Conservation (phyloP, 2,797 vertebrate species). For the Anisognathus igniventris region DNA sequence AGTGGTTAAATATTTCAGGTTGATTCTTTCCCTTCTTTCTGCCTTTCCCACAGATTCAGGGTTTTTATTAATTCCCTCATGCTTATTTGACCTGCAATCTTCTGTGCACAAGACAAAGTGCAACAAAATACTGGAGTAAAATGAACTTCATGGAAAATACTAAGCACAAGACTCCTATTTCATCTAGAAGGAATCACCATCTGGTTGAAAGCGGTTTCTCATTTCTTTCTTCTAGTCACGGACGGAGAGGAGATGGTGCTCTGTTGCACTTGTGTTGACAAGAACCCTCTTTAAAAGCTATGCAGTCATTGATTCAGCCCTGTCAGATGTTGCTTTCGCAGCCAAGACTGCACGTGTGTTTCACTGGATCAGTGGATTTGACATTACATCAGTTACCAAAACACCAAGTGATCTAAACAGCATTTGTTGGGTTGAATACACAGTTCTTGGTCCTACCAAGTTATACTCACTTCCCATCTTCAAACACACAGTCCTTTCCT, state of each 20-base stretch:
- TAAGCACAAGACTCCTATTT: conserved; percentile 2
- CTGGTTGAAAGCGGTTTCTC: conserved; percentile 59
- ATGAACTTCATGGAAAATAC: background rate
- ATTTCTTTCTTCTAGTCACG: conserved; percentile 39
- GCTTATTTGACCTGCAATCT: background rate
- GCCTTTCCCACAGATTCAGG: background rate
- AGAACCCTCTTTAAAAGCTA: conserved; percentile 52
- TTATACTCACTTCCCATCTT: background rate
- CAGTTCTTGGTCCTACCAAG: background rate
- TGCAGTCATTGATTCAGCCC: conserved; percentile 5
- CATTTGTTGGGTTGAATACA: background rate
- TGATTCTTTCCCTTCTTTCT: background rate
- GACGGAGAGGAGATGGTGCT: conserved; percentile 51
- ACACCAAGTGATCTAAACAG: conserved; percentile 29
- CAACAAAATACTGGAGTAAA: conserved; percentile 29
- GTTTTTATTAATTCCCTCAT: background rate
- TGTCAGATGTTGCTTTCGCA: conserved; percentile 18
- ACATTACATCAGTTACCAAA: conserved; percentile 35
- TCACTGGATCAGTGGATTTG: conserved; percentile 19
- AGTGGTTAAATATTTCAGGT: background rate
- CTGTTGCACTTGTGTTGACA: conserved; percentile 55
- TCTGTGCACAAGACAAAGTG: background rate
- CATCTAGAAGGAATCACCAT: conserved; percentile 52
- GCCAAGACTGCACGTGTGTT: conserved; percentile 12
- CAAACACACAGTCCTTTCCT: background rate